A percentile compares a stretch with the other conserved stretches of the same genome.
Conservation (phyloP, 30 jellyfish, hydroid and myxozoan species). For the Hydra vulgaris region DNA sequence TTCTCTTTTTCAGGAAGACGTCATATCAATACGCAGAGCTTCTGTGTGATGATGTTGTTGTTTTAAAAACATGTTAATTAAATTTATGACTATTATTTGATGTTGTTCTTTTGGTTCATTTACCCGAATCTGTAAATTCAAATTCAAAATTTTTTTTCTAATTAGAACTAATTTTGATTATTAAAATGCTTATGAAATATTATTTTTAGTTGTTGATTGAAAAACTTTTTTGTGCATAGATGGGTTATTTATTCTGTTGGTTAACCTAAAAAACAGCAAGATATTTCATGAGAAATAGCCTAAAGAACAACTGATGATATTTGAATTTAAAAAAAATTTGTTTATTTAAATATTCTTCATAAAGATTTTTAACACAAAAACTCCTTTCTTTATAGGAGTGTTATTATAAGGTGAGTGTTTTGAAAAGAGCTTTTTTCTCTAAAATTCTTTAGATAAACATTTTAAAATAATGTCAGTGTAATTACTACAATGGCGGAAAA, state of each 20-base stretch:
- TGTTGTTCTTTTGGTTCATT: neutral
- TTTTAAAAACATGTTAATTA: neutral
- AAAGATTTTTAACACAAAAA: neutral
- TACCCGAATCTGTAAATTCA: no score
- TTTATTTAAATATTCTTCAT: neutral
- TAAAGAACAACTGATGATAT: neutral
- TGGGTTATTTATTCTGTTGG: no score
- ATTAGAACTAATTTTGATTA: no score
- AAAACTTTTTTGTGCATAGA: no score
- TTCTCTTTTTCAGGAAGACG: slow-evolving; percentile 34
- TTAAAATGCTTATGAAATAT: no score
- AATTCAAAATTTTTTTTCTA: no score
- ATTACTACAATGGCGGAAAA: neutral
- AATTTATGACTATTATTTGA: neutral
- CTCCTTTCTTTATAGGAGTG: slow-evolving; percentile 15
- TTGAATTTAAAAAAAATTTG: no score
- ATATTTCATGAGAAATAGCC: neutral
- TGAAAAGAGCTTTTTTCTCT: neutral
- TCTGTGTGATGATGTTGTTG: slow-evolving; percentile 3
- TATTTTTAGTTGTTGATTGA: no score
- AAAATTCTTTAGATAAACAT: neutral
- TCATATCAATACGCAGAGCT: slow-evolving; percentile 11
- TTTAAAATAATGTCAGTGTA: neutral
- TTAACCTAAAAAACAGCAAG: no score
- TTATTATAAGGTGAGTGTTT: slow-evolving; percentile 1